Conservation (phyloP, 1,140 invertebrate genomes). For the Lepidurus arcticus region DNA sequence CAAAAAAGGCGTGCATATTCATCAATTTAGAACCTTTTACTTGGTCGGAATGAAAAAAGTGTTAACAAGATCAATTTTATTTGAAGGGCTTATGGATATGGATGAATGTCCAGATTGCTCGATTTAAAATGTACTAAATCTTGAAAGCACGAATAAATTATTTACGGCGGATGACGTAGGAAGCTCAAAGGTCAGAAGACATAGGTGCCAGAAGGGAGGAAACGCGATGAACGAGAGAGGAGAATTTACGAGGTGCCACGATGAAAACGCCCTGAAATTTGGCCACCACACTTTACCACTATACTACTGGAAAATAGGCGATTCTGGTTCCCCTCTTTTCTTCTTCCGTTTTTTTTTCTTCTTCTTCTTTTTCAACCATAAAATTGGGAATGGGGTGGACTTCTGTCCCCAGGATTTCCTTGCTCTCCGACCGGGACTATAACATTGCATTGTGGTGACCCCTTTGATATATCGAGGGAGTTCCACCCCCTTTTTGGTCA, state of each 20-base stretch:
- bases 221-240: background rate
- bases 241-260: constrained; percentile 14
- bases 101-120: background rate
- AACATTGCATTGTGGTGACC: constrained; percentile 20
- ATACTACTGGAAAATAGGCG: background rate
- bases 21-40: background rate
- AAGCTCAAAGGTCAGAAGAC: constrained; percentile 11
- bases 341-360: background rate
- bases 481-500: background rate
- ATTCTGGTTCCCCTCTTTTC: constrained; percentile 18
- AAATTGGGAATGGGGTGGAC: background rate
- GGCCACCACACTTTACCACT: background rate
- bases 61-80: background rate
- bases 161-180: background rate
- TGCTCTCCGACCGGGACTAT: background rate
- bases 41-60: background rate
- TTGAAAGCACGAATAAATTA: background rate
- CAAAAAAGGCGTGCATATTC: background rate
- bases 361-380: constrained; percentile 11
- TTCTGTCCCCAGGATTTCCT: background rate
- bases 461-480: constrained; percentile 13
- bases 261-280: constrained; percentile 16
- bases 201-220: constrained; percentile 20
- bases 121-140: background rate
- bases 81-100: too few relatives aligned